Evolutionary conservation across 2,797 vertebrate species (phyloP).

Genomic region (Scleropages formosus): DNA sequence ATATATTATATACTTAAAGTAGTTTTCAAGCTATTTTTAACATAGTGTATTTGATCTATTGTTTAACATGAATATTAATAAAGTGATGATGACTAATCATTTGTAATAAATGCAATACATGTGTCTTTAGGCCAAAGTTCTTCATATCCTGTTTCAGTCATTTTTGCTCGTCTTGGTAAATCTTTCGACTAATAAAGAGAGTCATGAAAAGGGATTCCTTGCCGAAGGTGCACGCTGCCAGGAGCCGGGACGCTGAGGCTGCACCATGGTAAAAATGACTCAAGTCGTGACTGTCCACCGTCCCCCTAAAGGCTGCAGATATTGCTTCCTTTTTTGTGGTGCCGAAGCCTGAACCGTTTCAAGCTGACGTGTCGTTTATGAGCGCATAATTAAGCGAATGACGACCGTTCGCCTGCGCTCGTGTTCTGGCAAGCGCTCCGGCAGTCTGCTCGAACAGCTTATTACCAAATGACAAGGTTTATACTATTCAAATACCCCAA

Average conservation of each 20-base stretch:
- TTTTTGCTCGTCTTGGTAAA: too few relatives aligned
- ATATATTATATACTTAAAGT: too few relatives aligned
- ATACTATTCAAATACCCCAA: slow-evolving; percentile 60
- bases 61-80: too few relatives aligned
- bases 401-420: neutral
- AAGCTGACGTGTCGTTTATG: neutral
- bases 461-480: slow-evolving; percentile 56
- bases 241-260: neutral
- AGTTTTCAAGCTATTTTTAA: too few relatives aligned
- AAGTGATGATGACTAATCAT: too few relatives aligned
- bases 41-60: too few relatives aligned
- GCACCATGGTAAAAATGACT: too few relatives aligned
- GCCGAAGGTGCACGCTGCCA: neutral
- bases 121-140: too few relatives aligned
- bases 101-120: too few relatives aligned
- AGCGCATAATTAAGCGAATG: neutral
- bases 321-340: slow-evolving; percentile 8
- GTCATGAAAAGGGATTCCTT: neutral
- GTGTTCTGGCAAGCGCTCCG: neutral
- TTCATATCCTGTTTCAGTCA: too few relatives aligned
- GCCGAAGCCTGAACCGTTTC: neutral
- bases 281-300: neutral
- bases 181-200: too few relatives aligned
- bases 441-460: slow-evolving; percentile 7
- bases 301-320: neutral